A percentile compares a stretch with the other conserved stretches of the same genome.
Evolutionary conservation across 2,113 vertebrate species (phyloP).

Genomic region (Otis tarda): DNA sequence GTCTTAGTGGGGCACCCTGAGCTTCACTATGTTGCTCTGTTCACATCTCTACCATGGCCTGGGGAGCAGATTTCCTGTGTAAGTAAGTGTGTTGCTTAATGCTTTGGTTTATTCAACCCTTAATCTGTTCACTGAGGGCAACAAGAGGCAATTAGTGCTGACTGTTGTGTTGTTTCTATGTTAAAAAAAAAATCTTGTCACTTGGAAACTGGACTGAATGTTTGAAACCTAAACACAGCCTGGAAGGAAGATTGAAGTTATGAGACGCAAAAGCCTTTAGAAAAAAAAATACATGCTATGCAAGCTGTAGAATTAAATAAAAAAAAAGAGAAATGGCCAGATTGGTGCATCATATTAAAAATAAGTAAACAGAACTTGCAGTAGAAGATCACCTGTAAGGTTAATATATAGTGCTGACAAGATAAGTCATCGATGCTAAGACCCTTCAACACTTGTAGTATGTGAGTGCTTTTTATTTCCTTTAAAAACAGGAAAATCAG

Average conservation of each 20-base stretch:
- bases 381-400: not conserved
- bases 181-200: not conserved
- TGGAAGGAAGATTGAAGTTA: not conserved
- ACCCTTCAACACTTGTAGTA: too few species aligned
- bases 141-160: not conserved
- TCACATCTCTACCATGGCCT: not conserved
- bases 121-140: not conserved
- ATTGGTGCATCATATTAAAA: not conserved
- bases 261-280: not conserved
- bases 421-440: too few species aligned
- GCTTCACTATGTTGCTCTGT: not conserved
- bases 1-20: not conserved
- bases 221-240: not conserved
- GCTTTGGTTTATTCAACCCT: not conserved
- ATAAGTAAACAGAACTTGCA: not conserved
- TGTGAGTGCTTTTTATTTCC: not conserved
- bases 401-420: not conserved
- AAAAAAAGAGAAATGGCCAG: not conserved
- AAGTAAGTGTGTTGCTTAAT: not conserved
- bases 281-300: not conserved
- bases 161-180: not conserved
- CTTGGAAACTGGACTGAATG: not conserved
- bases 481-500: not conserved
- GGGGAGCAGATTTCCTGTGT: not conserved
- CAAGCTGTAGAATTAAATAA: not conserved